Evolutionary conservation across 2,797 vertebrate genomes (phyloP), one percentile per base, ranked within the genome.

Genomic region (Oophaga sylvatica): DNA sequence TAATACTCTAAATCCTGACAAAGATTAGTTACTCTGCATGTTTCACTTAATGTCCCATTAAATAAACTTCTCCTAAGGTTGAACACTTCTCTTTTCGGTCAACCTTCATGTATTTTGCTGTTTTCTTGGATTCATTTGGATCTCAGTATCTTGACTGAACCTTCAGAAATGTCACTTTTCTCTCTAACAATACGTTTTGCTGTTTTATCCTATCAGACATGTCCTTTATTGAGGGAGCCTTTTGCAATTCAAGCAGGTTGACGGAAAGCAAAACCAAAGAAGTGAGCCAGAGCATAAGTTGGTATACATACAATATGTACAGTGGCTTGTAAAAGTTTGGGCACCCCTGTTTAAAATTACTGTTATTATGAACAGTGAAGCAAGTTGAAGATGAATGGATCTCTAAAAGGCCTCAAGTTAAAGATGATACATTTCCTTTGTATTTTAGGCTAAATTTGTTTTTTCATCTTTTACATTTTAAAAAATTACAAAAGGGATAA

Each of bases 161-260:
- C 91, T 92, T 95, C 89, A 93, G 91, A 93, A 94, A 92, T 91
- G 81, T 90, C 89, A 80, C 87, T 91, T 78, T 89, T 77, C 90
- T 91, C 90, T 88, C 41, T 62, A 88, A 81, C 81, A 82, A 88
- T 87, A 63, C 29, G 19, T 78, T 15, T 78, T 16, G 53, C 83
- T 76, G 17, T 84, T 77, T 45, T 59, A 20, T 84, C 79, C 35
- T 76, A 35, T 65, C 83, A 48, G 59, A 19, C 60, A 77, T 60
- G n/a, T 53, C 70, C 56, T 41, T 75, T 84, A 62, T 59, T 48
- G 35, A n/a, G 16, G n/a, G 35, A 76, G 57, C 57, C 17, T 62
- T 62, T 35, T 10, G 29, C 19, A 48, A 29, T 79, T 60, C 29
- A 31, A 31, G 59, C 78, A 62, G 56, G 31, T 63, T 31, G 60